Base-by-base conservation (phyloP, 92 coral and sea anemone species). In the Porites divaricata region DNA sequence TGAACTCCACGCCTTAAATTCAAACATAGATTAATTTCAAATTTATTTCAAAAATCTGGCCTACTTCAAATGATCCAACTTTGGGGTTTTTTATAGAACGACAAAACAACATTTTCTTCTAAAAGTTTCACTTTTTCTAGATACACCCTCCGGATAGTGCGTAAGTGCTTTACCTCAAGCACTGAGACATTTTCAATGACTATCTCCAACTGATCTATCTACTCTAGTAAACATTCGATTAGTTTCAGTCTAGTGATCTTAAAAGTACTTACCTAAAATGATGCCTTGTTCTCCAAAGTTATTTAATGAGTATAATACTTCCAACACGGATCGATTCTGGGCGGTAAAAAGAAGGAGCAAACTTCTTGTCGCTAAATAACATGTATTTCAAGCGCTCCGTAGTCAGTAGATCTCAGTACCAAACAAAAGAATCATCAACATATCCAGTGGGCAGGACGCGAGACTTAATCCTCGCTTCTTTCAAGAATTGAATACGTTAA, bases 401-500 rank as follows among this genome's bases (percentile, higher is more conserved):
- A 20, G 52, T 24, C 50, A 16, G 8, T 17, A 2, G 68, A 45
- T 49, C 62, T 26, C 52, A 26, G 63, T 6, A 4, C 11, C 51
- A 68, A 50, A 67, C 75, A 67, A 79, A 67, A 59, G 21, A 53
- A 71, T 49, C 35, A 52, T 73, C 63, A 13, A 13, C 28, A 11
- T 6, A 7, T 1, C 2, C 21, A 51, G 24, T 20, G 45, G 16
- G 15, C 52, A 1, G 59, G 22, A 15, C 45, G 12, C 41, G 77
- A 21, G 52, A 5, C 45, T 10, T 13, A 69, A 11, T 57, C 76
- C 51, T n/a, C 50, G 67, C 22, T 35, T 19, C 83, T 66, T 80
- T 80, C 54, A 69, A 69, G 58, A 28, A 59, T 69, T 80, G 85
- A 53, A 69, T 80, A 70, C 35, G 68, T 80, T 68, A 53, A 45